A percentile compares a stretch with the other conserved stretches of the same genome.
phyloP scores from a whole-genome alignment of 2,113 vertebrate species.

The Nipponia nippon region DNA sequence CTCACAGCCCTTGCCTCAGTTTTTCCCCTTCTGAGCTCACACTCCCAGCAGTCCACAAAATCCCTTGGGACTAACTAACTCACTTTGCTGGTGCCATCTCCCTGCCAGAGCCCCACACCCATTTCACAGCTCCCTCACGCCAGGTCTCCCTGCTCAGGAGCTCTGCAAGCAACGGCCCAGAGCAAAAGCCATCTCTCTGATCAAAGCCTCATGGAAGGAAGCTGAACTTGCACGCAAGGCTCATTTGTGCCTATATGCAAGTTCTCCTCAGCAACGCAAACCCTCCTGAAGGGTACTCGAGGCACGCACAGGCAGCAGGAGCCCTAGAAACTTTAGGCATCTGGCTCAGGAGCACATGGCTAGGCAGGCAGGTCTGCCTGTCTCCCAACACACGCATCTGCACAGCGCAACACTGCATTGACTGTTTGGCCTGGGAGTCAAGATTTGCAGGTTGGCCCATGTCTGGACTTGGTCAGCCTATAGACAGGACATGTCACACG shows the following conservation, averaged over 20 bases:
- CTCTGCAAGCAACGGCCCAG: background rate
- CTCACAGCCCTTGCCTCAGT: background rate
- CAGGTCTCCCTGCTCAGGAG: background rate
- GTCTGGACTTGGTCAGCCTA: background rate
- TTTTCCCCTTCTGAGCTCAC: background rate
- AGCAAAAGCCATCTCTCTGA: background rate
- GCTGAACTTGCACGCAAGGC: background rate
- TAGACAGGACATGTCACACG: background rate
- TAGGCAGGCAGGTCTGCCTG: background rate
- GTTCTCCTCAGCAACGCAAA: background rate
- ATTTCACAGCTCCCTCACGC: background rate
- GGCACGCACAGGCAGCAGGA: background rate
- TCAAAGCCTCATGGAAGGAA: background rate
- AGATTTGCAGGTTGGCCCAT: fast-evolving
- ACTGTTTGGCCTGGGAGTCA: background rate
- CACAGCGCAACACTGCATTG: background rate
- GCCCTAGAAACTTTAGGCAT: background rate
- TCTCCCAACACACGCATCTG: background rate
- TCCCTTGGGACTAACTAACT: background rate
- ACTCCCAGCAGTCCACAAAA: background rate
- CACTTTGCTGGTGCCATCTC: background rate
- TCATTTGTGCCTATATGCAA: background rate
- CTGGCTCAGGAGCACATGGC: background rate
- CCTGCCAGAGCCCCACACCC: background rate
- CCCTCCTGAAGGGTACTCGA: background rate